Percentiles rank a stretch among this genome's conserved stretches.
These are phyloP conservation scores for Tortrix viridana DNA, from an alignment of 2,888 invertebrate species.

Conservation along the genomic window DNA sequence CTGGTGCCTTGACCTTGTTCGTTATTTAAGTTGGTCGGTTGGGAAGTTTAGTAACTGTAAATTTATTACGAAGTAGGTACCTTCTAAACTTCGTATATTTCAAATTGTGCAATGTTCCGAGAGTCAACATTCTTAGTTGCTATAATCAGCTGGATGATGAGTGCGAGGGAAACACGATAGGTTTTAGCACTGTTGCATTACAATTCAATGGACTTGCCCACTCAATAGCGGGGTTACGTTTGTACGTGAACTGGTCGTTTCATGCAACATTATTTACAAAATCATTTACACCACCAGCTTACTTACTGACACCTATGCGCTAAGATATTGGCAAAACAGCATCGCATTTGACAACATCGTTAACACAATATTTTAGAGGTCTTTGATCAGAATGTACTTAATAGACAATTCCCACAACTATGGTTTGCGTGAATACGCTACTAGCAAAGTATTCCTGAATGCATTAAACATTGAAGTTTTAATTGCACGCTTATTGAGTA, in stretches of 20 bases:
- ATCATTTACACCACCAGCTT: slow-evolving; percentile 6
- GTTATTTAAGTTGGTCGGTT: no score
- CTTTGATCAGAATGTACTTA: slow-evolving; percentile 21
- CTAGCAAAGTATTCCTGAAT: slow-evolving; percentile 56
- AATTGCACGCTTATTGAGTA: slow-evolving; percentile 13
- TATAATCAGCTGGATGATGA: background rate
- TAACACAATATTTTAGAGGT: slow-evolving; percentile 12
- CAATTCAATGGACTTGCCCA: no score
- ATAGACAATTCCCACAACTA: slow-evolving; percentile 33
- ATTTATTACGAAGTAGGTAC: no score
- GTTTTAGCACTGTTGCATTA: no score
- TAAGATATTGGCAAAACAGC: slow-evolving; percentile 15
- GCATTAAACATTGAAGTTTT: slow-evolving; percentile 57
- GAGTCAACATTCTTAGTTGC: background rate
- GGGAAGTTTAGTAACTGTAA: no score
- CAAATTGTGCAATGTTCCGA: background rate
- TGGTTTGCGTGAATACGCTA: slow-evolving; percentile 40
- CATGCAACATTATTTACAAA: slow-evolving; percentile 13
- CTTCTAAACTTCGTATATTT: no score
- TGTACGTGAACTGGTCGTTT: slow-evolving; percentile 1
- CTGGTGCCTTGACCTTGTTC: slow-evolving; percentile 7
- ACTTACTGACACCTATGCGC: slow-evolving; percentile 7
- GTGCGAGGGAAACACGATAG: background rate
- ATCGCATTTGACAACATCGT: slow-evolving; percentile 16
- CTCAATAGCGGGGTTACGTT: background rate